Conservation (phyloP, 2,797 vertebrate genomes). For the Anabas testudineus region DNA sequence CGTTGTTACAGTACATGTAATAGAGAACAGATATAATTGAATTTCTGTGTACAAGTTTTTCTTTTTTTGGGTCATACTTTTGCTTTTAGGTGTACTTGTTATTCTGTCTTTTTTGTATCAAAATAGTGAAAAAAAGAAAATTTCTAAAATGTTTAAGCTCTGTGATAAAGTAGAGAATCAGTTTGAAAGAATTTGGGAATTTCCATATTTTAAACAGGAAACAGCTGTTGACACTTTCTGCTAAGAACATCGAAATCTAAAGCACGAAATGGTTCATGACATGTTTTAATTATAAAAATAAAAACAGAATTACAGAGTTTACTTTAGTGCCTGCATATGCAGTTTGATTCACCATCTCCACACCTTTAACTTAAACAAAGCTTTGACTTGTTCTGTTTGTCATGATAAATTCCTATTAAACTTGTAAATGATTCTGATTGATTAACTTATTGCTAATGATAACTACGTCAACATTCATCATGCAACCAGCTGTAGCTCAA, state of each 20-base stretch:
- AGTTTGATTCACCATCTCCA: too few relatives aligned
- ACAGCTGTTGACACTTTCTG: background rate
- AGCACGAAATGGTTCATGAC: background rate
- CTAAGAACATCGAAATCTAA: too few relatives aligned
- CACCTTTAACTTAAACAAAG: background rate
- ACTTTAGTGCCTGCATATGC: background rate
- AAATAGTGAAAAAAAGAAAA: slow-evolving; percentile 60
- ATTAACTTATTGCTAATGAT: too few relatives aligned
- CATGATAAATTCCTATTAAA: background rate
- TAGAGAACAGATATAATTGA: slow-evolving; percentile 98
- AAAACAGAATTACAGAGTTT: too few relatives aligned
- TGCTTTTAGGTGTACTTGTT: slow-evolving; percentile 81
- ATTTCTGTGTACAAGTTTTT: slow-evolving; percentile 94
- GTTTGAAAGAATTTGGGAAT: slow-evolving; percentile 84
- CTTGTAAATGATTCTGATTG: too few relatives aligned
- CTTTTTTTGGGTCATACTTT: slow-evolving; percentile 71
- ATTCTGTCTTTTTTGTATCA: slow-evolving; percentile 77
- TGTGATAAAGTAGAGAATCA: slow-evolving; percentile 40
- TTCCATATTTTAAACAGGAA: slow-evolving; percentile 47
- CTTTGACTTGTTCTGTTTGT: background rate
- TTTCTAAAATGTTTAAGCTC: slow-evolving; percentile 59
- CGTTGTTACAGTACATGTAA: slow-evolving; percentile 88
- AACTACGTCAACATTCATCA: too few relatives aligned
- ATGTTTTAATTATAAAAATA: background rate
- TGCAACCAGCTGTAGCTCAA: background rate